A percentile compares a stretch with the other conserved stretches of the same genome.
These are phyloP conservation scores for Lontra canadensis DNA, from an alignment of 2,113 vertebrate genomes.

Conservation along the genomic window DNA sequence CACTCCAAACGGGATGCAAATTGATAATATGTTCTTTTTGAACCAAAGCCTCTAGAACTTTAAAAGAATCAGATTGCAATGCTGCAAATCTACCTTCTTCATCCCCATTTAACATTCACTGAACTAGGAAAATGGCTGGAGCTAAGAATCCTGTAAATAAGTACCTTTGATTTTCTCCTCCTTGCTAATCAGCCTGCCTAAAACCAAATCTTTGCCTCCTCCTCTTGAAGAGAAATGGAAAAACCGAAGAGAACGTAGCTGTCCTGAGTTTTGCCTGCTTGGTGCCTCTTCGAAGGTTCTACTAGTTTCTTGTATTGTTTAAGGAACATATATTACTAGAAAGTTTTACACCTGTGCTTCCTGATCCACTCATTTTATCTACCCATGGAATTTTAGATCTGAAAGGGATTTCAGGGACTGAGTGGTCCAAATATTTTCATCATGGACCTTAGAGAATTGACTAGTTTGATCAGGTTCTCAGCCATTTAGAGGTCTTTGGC, in stretches of 20 bases:
- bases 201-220: background rate
- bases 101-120: background rate
- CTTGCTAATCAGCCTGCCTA: background rate
- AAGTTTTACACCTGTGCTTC: background rate
- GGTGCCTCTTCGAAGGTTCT: background rate
- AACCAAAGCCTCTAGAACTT: conserved; percentile 29
- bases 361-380: background rate
- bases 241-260: background rate
- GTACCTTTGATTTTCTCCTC: background rate
- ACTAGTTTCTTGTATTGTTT: background rate
- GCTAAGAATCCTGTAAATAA: background rate
- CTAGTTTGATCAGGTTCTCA: background rate
- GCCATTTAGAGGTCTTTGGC: background rate
- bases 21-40: background rate
- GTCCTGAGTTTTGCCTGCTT: background rate
- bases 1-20: background rate
- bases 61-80: conserved; percentile 8
- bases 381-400: background rate
- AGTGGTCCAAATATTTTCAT: background rate
- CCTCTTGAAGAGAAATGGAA: background rate
- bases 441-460: background rate
- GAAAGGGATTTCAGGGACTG: background rate
- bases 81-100: background rate
- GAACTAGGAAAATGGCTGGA: background rate
- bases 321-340: background rate